Evolutionary conservation across 2,888 invertebrate genomes (phyloP), one percentile per base, ranked within the genome.

Genomic region (Gasteruption jaculator): DNA sequence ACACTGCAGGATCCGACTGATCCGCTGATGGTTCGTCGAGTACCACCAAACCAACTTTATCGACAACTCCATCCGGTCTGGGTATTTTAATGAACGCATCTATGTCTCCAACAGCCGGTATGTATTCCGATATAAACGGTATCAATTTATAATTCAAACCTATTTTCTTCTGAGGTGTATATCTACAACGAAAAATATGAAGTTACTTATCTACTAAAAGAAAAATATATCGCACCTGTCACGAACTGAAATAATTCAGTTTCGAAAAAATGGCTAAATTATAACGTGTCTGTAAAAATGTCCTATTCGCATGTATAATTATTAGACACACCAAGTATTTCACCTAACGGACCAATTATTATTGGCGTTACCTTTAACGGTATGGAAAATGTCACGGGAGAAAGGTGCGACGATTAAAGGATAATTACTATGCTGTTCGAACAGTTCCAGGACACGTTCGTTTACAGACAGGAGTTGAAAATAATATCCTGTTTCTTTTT

Each of bases 71-170:
- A 54, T 90, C 86, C 0, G 96, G 96, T 15, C 92, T 80, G 31
- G 80, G 75, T 2, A 95, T 88, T 76, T 97, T 99, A 26, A 99
- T 80, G 73, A 99, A 96, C 3, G 95, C 94, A 73, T 99, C 99
- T 53, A 96, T 94, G 71, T 99, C 97, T 1, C 99, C 99, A 32
- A 99, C 95, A 1, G 95, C 92, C 6, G 99, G 97, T 56, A 97
- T 88, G 73, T 86, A 97, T 62, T 99, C 97, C 1, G 96, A 94
- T 39, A 96, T 83, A 68, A 97, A 97, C 0, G 96, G 94, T 60
- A 89, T 86, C 62, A 97, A 76, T 62, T 89, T 89, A 68, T 88
- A 86, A 37, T 91, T 91, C 29, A 94, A 78, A 54, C 92, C 91
- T 39, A 93, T 85, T 58, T 84, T 84, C 71, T 91, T 85, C 71